phyloP scores from a whole-genome alignment of 2,113 vertebrate genomes.

The Phodopus roborovskii region DNA sequence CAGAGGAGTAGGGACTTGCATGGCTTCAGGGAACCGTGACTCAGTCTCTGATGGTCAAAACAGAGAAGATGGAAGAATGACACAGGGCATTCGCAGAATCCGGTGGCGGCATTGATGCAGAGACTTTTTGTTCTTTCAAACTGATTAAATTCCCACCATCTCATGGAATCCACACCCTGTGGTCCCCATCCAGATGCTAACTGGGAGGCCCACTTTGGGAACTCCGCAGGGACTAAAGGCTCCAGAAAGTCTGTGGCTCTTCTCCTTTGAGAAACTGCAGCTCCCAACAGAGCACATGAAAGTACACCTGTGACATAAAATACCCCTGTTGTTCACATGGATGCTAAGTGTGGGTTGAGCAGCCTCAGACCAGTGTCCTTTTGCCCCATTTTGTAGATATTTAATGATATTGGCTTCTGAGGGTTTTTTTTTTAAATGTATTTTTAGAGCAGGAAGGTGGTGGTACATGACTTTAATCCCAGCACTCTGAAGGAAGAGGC shows the following conservation, averaged over 20 bases:
- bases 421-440: background rate
- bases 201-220: background rate
- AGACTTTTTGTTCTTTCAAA: background rate
- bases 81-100: background rate
- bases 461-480: background rate
- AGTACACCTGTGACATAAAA: background rate
- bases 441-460: background rate
- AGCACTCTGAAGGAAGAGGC: too few species aligned
- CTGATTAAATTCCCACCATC: background rate
- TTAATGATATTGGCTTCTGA: background rate
- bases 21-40: background rate
- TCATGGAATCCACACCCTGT: background rate
- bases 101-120: too few species aligned
- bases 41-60: constrained; percentile 37
- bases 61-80: background rate
- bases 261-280: background rate
- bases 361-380: background rate
- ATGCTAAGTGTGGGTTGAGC: background rate
- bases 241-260: background rate
- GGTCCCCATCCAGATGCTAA: background rate
- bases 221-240: background rate
- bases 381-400: background rate
- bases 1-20: background rate
- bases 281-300: too few species aligned
- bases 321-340: too few species aligned